Conservation (phyloP, 1,140 invertebrate species). For the Bombus waltoni region DNA sequence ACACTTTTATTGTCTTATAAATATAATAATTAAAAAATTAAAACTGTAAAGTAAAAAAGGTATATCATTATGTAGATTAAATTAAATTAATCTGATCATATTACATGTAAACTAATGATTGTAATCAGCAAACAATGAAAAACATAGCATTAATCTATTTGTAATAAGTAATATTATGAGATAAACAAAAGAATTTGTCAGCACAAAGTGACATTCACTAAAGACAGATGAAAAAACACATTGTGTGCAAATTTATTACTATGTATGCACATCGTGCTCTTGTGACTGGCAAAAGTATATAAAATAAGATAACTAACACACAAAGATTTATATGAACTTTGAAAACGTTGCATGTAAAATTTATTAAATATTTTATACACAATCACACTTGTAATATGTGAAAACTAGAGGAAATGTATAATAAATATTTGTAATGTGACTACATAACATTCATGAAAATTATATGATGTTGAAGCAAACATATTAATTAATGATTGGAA, state of each 20-base stretch:
- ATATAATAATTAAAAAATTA: constrained; percentile 10
- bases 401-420: constrained; percentile 55
- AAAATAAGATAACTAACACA: constrained; percentile 49
- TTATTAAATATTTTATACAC: constrained; percentile 57
- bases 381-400: constrained; percentile 55
- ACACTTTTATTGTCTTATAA: not conserved
- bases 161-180: constrained; percentile 19
- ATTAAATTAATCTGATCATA: constrained; percentile 21
- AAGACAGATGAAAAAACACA: constrained; percentile 52
- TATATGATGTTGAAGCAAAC: constrained; percentile 64
- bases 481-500: constrained; percentile 65
- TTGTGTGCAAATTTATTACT: constrained; percentile 47
- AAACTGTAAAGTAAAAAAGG: constrained; percentile 11
- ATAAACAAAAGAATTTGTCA: constrained; percentile 52
- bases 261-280: constrained; percentile 56
- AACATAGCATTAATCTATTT: constrained; percentile 30
- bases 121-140: constrained; percentile 30
- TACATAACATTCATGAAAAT: constrained; percentile 63
- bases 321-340: constrained; percentile 43
- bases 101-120: constrained; percentile 25
- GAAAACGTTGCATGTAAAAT: constrained; percentile 47
- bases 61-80: constrained; percentile 15
- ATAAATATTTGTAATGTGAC: constrained; percentile 60
- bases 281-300: constrained; percentile 55
- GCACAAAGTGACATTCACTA: constrained; percentile 56